Evolutionary conservation across 2,797 vertebrate species (phyloP).

Genomic region (Rhodeus uyekii): DNA sequence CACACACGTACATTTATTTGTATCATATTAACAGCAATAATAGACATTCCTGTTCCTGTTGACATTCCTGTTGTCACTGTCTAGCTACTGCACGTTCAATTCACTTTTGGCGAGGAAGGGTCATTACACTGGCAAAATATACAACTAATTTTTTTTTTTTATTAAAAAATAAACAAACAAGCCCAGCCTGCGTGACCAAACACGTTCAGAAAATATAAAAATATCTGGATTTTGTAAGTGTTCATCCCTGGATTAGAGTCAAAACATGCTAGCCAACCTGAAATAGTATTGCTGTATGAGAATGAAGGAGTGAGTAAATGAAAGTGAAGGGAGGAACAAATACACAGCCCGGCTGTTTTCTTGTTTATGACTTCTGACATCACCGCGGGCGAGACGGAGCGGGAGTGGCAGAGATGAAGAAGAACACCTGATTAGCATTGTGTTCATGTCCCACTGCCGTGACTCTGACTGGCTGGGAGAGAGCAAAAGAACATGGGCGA

Average conservation of each 20-base stretch:
- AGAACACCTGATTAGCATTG: slow-evolving; percentile 75
- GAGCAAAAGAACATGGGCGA: slow-evolving; percentile 34
- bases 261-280: neutral
- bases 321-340: slow-evolving; percentile 44
- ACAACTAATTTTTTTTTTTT: neutral
- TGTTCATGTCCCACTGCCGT: slow-evolving; percentile 75
- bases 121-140: neutral
- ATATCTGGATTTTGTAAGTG: neutral
- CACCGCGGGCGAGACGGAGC: slow-evolving; percentile 34
- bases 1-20: too few species aligned
- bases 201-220: neutral
- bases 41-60: too few species aligned
- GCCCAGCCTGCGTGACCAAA: too few species aligned
- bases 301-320: slow-evolving; percentile 35
- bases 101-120: too few species aligned
- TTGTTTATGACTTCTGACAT: slow-evolving; percentile 59
- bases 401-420: slow-evolving; percentile 25
- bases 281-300: slow-evolving; percentile 18
- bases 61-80: too few species aligned
- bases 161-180: too few species aligned
- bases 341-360: slow-evolving; percentile 39
- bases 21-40: too few species aligned
- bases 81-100: too few species aligned
- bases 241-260: neutral
- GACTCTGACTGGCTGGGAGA: slow-evolving; percentile 57